Base-by-base conservation (phyloP, 2,888 invertebrate genomes). In the Torymus tubicola region DNA sequence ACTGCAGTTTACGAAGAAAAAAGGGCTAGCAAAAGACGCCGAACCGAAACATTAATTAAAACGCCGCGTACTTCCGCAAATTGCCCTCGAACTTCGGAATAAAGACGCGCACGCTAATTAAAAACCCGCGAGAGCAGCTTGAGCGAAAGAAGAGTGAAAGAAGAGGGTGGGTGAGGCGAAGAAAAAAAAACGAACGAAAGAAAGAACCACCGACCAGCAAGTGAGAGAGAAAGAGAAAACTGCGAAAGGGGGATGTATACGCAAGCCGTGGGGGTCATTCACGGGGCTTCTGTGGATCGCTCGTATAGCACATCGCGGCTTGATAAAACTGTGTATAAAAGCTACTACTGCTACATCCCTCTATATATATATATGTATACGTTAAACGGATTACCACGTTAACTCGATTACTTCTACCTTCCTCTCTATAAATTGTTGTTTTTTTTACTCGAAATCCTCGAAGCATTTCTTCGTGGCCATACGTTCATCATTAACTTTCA, bases 311-410 rank as follows among this genome's bases (percentile, higher is more conserved):
- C 21, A 21, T 2, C 21, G 86, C 85, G 86, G 87, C 87, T 87
- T 88, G 86, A 88, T 87, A 86, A 85, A 87, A 85, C 75, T 73
- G 61, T 63, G 24, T 81, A 81, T 82, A 82, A 76, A 83, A 85
- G 85, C 31, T 52, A n/a, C 21, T 57, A n/a, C 42, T 58, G 53
- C n/a, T 65, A 5, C 31, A 31, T 52, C 70, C n/a, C 52, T 18
- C 60, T 16, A 2, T n/a, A n/a, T 4, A 18, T 57, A 4, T 55
- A 11, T 52, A 61, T 14, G 16, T 13, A n/a, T 83, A 84, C 85
- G 83, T 87, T 88, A 88, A 88, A 86, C 84, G 86, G 87, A 88
- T 88, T 88, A 87, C 86, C 86, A 85, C 85, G 84, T 85, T 88
- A 87, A 88, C 87, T 87, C 85, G 86, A 88, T 88, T 88, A 87